Conservation (phyloP, 2,797 vertebrate genomes). For the Chelmon rostratus region DNA sequence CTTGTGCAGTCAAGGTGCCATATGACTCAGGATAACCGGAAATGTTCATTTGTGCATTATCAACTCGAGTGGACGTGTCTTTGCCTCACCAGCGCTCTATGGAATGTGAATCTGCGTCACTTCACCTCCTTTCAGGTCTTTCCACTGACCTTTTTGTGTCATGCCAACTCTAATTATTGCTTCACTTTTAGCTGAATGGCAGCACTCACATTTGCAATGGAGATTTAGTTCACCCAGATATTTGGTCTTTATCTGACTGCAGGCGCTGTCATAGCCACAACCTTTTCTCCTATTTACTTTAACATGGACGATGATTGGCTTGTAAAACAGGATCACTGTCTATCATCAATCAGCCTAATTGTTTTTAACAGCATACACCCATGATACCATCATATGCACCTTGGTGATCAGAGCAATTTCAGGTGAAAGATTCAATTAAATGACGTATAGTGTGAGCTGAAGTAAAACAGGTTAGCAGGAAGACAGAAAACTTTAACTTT, state of each 20-base stretch:
- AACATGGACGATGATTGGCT: not conserved
- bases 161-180: constrained; percentile 16
- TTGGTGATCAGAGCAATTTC: not conserved
- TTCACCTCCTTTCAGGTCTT: constrained; percentile 2
- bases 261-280: not conserved
- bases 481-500: not conserved
- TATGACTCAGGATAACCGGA: not conserved
- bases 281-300: not conserved
- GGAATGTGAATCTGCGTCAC: constrained; percentile 19
- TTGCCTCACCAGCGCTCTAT: not conserved
- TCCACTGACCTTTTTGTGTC: constrained; percentile 21
- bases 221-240: not conserved
- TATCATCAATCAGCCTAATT: not conserved
- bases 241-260: not conserved
- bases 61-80: constrained; percentile 16
- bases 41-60: constrained; percentile 25
- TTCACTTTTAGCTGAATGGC: constrained; percentile 12
- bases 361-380: too few species aligned
- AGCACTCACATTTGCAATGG: not conserved
- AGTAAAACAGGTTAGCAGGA: not conserved
- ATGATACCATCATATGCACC: too few species aligned
- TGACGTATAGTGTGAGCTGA: not conserved
- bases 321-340: not conserved
- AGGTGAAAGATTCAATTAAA: not conserved
- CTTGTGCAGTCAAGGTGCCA: constrained; percentile 1